Conservation (phyloP, 2,113 vertebrate genomes). For the Zingel zingel region DNA sequence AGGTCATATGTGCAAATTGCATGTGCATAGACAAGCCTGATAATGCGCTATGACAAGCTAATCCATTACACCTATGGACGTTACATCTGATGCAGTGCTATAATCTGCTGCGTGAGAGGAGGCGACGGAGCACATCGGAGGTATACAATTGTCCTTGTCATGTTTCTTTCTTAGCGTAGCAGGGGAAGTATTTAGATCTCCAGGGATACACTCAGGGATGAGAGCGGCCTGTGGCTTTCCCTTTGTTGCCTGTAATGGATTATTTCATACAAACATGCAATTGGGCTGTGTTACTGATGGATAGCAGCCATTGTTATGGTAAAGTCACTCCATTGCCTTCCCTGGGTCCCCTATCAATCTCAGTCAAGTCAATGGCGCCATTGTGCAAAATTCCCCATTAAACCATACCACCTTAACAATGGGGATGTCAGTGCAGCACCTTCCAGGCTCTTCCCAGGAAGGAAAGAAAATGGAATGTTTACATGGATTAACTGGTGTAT, state of each 20-base stretch:
- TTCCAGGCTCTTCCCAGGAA: slow-evolving; percentile 27
- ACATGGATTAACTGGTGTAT: slow-evolving; percentile 43
- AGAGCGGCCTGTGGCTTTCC: slow-evolving; percentile 25
- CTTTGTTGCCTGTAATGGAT: slow-evolving; percentile 74
- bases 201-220: slow-evolving; percentile 38
- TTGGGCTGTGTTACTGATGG: slow-evolving; percentile 66
- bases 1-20: slow-evolving; percentile 42
- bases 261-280: slow-evolving; percentile 77
- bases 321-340: slow-evolving; percentile 66
- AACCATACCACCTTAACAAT: slow-evolving; percentile 66
- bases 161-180: slow-evolving; percentile 40
- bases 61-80: slow-evolving; percentile 54
- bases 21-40: slow-evolving; percentile 46
- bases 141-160: slow-evolving; percentile 52
- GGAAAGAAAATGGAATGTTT: slow-evolving; percentile 45
- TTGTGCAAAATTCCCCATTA: slow-evolving; percentile 73
- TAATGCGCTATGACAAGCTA: slow-evolving; percentile 57
- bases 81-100: slow-evolving; percentile 17
- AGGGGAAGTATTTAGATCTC: slow-evolving; percentile 47
- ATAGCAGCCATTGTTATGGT: slow-evolving; percentile 78
- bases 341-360: slow-evolving; percentile 69
- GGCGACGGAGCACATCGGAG: slow-evolving; percentile 20
- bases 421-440: slow-evolving; percentile 52
- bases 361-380: slow-evolving; percentile 70
- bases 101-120: slow-evolving; percentile 38